These are phyloP conservation scores for Smutsia gigantea DNA, from an alignment of 2,797 vertebrate species.

Conservation along the genomic window DNA sequence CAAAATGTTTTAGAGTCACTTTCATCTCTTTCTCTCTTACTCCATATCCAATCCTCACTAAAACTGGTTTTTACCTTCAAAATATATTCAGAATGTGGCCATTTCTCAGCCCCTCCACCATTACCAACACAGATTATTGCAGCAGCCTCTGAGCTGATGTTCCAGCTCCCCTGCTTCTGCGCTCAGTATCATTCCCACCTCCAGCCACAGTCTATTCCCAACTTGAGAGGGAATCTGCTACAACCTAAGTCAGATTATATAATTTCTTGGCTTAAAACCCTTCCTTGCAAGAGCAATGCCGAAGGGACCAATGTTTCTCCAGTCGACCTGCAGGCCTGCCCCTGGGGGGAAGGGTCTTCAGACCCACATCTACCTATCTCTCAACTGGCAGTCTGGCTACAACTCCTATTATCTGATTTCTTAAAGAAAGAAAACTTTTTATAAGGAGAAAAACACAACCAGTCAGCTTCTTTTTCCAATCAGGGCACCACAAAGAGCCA, in stretches of 20 bases:
- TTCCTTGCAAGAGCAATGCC: background rate
- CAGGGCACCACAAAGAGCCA: background rate
- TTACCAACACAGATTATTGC: background rate
- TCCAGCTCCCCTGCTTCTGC: background rate
- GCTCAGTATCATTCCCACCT: background rate
- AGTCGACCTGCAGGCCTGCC: background rate
- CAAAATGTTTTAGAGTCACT: background rate
- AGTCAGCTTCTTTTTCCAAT: conserved; percentile 6
- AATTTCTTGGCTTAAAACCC: conserved; percentile 7
- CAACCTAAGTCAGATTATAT: background rate
- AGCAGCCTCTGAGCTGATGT: background rate
- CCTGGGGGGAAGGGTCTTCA: background rate
- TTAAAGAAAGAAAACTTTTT: conserved; percentile 1
- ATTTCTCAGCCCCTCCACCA: background rate
- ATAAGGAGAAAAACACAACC: background rate
- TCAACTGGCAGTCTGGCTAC: background rate
- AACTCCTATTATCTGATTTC: background rate
- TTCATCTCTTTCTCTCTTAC: background rate
- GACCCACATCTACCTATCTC: background rate
- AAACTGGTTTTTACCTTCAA: conserved; percentile 24
- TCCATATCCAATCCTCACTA: background rate
- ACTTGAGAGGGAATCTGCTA: background rate
- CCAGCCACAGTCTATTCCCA: background rate
- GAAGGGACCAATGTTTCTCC: background rate
- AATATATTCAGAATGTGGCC: background rate